Evolutionary conservation across 2,113 vertebrate genomes (phyloP).

Genomic region (Pionites leucogaster): DNA sequence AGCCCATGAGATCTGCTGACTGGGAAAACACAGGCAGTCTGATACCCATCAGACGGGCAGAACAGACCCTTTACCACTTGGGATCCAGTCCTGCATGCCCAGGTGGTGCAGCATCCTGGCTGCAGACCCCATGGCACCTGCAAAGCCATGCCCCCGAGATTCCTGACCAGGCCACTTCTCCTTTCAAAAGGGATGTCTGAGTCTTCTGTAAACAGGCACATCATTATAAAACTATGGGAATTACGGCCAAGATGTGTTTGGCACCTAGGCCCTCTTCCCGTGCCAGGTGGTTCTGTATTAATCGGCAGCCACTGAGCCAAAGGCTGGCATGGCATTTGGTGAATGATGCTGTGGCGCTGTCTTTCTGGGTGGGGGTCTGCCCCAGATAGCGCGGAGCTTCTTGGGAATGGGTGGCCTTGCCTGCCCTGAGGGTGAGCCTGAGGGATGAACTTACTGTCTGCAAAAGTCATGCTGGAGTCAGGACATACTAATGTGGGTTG

Average conservation of each 20-base stretch:
- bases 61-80: background rate
- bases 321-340: background rate
- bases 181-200: background rate
- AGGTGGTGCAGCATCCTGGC: background rate
- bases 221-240: background rate
- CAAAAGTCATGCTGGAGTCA: accelerated
- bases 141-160: accelerated
- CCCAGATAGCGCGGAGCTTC: background rate
- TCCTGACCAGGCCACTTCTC: background rate
- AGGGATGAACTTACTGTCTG: background rate
- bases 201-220: background rate
- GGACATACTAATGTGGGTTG: accelerated
- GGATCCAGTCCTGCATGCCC: background rate
- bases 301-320: background rate
- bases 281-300: conserved; percentile 8
- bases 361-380: background rate
- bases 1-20: background rate
- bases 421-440: accelerated
- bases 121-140: background rate
- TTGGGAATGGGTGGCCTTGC: background rate
- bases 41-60: background rate
- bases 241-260: background rate
- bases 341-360: accelerated
- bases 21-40: background rate
- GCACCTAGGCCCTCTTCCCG: accelerated